Evolutionary conservation across 2,888 invertebrate genomes (phyloP), one percentile per base, ranked within the genome.

Genomic region (Drosophila cognata): DNA sequence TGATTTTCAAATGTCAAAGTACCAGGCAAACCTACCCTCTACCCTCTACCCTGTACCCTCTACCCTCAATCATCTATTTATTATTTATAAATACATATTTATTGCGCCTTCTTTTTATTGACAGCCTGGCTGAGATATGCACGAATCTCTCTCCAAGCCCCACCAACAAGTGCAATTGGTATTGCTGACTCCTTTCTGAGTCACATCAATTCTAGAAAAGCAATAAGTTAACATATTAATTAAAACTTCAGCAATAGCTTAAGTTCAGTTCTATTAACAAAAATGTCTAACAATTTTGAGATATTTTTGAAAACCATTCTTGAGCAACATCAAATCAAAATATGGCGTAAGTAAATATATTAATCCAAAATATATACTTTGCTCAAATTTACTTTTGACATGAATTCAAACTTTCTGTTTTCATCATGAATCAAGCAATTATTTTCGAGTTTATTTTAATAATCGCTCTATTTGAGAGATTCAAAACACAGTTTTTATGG

Each of bases 1-100:
- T 74, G 79, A 70, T 79, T 79, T 77, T 68, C 59, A 89, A 90
- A 90, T 89, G 89, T 87, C 91, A 89, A 78, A 90, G 88, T 73
- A 72, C 77, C 41, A 71, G 62, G 28, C 67, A 67, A 53, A 60
- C 53, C 62, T 48, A 67, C 67, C 53, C 38, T 31, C 31, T n/a
- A 11, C 33, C 33, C 33, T 4, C 33, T 11, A 10, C 33, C 33
- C 33, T 11, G 21, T 25, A 11, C 33, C 33, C 33, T 4, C 33
- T 11, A 10, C 33, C 33, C 33, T 11, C 10, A 10, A 33, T 11
- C 33, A 33, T 4, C 21, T 1, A 18, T 18, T 8, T 21, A 21
- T 35, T 35, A 36, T 59, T 29, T 59, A 35, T 50, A 38, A 56
- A 51, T 51, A 33, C 33, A 56, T 31, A 41, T 33, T 31, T 50